These are phyloP conservation scores for Stenotaenia linearis DNA, from an alignment of 2,888 invertebrate species.

Conservation along the genomic window DNA sequence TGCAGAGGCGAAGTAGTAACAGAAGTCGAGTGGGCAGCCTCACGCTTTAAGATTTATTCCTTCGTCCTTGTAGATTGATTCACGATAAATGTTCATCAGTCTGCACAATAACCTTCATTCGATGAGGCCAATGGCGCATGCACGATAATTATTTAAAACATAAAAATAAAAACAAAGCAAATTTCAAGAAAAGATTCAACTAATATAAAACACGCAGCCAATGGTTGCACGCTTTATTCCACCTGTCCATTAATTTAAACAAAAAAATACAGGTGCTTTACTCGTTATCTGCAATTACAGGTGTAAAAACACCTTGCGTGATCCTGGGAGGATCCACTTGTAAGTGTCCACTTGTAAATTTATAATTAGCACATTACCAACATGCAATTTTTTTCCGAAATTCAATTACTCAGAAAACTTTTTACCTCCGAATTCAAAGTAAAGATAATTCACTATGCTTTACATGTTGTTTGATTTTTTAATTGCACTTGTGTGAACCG, in stretches of 20 bases:
- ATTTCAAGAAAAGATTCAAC: too few relatives aligned
- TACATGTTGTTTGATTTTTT: neutral
- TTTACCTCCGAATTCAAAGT: too few relatives aligned
- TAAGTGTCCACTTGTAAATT: neutral
- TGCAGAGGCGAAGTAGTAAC: neutral
- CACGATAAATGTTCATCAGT: constrained; percentile 4
- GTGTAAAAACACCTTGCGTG: neutral
- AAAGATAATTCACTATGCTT: neutral
- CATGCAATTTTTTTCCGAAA: too few relatives aligned
- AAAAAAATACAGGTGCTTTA: neutral
- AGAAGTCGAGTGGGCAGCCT: constrained; percentile 1
- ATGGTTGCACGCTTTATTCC: too few relatives aligned
- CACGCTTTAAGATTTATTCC: neutral
- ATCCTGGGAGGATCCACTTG: neutral
- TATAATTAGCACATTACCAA: neutral
- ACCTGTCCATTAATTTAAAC: neutral
- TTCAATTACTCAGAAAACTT: too few relatives aligned
- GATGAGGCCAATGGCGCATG: neutral
- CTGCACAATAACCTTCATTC: neutral
- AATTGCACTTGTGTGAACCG: neutral
- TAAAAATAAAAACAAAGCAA: neutral
- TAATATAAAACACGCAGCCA: too few relatives aligned
- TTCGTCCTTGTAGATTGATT: neutral
- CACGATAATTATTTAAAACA: too few relatives aligned
- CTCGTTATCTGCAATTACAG: too few relatives aligned